Evolutionary conservation across 2,113 vertebrate species (phyloP).

Genomic region (Ariopsis seemanni): DNA sequence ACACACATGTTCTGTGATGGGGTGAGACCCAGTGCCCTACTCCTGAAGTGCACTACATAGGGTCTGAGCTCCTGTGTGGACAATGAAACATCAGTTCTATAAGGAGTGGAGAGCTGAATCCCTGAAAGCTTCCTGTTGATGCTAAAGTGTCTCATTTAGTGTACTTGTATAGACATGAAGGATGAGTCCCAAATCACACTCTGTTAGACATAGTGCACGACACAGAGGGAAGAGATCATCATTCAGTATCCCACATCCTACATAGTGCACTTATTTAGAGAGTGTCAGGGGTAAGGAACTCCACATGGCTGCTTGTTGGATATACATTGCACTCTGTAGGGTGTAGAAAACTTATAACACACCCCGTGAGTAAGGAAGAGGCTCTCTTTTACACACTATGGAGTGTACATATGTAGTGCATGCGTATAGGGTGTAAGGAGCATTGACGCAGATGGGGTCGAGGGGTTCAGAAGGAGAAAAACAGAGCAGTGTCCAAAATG

Average conservation of each 20-base stretch:
- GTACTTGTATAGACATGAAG: not conserved
- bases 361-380: not conserved
- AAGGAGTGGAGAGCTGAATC: not conserved
- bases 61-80: not conserved
- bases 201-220: not conserved
- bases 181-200: not conserved
- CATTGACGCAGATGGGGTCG: constrained; percentile 20
- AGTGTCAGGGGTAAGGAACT: not conserved
- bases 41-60: not conserved
- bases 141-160: not conserved
- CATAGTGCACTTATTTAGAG: not conserved
- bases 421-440: not conserved
- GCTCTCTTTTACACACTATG: not conserved
- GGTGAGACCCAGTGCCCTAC: not conserved
- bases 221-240: not conserved
- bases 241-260: not conserved
- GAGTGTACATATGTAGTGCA: not conserved
- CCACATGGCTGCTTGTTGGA: not conserved
- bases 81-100: not conserved
- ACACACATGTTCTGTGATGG: not conserved
- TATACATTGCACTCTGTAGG: not conserved
- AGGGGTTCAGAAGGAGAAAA: constrained; percentile 38
- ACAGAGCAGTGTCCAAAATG: constrained; percentile 14
- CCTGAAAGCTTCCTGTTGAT: not conserved
- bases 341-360: not conserved